phyloP scores from a whole-genome alignment of 2,797 vertebrate genomes.

The Acrocephalus scirpaceus region DNA sequence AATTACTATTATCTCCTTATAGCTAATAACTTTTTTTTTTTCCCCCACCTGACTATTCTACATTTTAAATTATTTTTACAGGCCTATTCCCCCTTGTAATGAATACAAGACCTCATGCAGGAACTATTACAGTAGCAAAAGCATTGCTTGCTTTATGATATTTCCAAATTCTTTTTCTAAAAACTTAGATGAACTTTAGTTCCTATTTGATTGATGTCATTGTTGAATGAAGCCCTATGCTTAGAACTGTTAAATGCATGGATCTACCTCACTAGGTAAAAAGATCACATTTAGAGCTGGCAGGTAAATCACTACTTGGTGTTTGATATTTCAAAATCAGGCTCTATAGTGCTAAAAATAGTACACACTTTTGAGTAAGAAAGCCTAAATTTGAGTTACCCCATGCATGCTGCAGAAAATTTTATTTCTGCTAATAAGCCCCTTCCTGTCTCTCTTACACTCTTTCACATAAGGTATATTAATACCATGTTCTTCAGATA shows the following conservation, averaged over 20 bases:
- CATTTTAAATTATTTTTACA: neutral
- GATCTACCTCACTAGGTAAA: neutral
- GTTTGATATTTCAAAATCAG: neutral
- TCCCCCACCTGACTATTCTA: neutral
- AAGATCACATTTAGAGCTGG: neutral
- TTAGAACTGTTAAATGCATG: neutral
- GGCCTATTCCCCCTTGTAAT: neutral
- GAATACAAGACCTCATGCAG: neutral
- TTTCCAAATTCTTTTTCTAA: neutral
- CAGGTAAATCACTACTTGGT: neutral
- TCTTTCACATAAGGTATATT: neutral
- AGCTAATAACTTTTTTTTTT: neutral
- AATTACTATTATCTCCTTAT: neutral
- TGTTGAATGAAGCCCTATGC: neutral
- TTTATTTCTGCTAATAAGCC: neutral
- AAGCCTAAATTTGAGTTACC: neutral
- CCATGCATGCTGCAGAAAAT: neutral
- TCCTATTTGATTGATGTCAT: neutral
- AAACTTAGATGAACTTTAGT: neutral
- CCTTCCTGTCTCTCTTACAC: neutral
- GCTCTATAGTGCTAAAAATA: neutral
- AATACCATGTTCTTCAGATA: neutral
- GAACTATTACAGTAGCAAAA: neutral
- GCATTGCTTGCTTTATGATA: neutral
- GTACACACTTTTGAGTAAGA: neutral